Evolutionary conservation across 2,888 invertebrate species (phyloP), one percentile per base, ranked within the genome.

Genomic region (Hirtodrosophila trivittata): DNA sequence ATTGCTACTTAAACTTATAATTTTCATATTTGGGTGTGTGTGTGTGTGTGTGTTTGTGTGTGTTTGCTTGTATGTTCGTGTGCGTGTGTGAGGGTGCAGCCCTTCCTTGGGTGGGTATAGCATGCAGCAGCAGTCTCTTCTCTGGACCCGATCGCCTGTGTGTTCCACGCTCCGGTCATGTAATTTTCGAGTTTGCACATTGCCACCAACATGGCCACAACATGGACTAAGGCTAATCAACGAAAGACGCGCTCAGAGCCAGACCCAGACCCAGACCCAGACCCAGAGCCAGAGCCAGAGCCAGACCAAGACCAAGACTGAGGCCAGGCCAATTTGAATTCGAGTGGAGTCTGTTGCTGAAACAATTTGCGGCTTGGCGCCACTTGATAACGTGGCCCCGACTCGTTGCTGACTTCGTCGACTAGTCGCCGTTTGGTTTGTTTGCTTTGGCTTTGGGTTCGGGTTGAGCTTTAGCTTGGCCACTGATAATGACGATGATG

Each of bases 1-100:
- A 89, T 89, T 89, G 89, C 89, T 89, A 89, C 88, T 88, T 81
- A 87, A 89, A 89, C 89, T 89, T 89, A 89, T 89, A 89, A 89
- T 89, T 89, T 89, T 89, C 89, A 89, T 89, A 89, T 89, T 89
- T 89, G 88, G 78, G 51, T 85, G 73, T 56, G 58, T 47, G 46
- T 51, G 32, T 13, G 12, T 47, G 33, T 41, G 16, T 64, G 32
- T 28, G 13, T 50, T 25, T 41, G 18, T 52, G 25, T 52, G 52
- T 58, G 45, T 33, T 5, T 54, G 52, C 38, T 13, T 52, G 25
- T 52, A 46, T 58, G 45, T 33, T 5, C 49, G 52, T 33, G 26
- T 35, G 38, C 37, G 47, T 57, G 49, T 62, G 65, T 66, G 64
- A 68, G 77, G 65, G 74, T 62, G 78, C 65, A 69, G 66, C 69